Evolutionary conservation across 2,797 vertebrate genomes (phyloP).

Genomic region (Pangasius larnaudii): DNA sequence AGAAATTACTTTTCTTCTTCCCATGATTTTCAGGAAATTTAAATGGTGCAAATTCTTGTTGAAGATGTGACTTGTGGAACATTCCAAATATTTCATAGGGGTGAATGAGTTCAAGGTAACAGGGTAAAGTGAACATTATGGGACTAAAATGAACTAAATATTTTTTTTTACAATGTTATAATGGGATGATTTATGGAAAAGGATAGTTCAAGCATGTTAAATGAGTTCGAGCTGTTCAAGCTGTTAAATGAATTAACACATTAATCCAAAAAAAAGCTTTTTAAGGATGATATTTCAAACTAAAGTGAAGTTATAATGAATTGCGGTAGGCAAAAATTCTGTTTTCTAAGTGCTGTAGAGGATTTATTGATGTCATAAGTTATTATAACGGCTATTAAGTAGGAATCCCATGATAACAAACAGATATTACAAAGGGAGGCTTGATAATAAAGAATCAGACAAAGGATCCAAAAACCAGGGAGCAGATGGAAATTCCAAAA

Average conservation of each 20-base stretch:
- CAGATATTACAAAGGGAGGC: background rate
- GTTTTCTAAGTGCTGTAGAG: background rate
- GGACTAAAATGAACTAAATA: background rate
- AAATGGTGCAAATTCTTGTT: background rate
- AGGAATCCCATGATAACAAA: background rate
- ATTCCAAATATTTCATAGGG: background rate
- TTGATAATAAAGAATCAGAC: background rate
- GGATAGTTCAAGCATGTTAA: background rate
- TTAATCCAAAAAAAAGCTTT: background rate
- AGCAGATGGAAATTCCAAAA: background rate
- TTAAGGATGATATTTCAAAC: background rate
- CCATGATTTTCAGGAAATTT: background rate
- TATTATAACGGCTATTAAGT: background rate
- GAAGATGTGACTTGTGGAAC: background rate
- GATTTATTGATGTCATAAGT: background rate
- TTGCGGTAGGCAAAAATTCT: background rate
- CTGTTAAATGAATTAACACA: background rate
- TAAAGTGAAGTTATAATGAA: background rate
- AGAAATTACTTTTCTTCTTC: background rate
- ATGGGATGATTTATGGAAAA: background rate
- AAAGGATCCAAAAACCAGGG: background rate
- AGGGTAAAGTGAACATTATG: background rate
- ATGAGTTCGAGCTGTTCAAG: too few relatives aligned
- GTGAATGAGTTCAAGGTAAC: background rate
- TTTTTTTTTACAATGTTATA: too few relatives aligned